phyloP scores from a whole-genome alignment of 2,888 invertebrate genomes.

The Scaptomyza caliginosa region DNA sequence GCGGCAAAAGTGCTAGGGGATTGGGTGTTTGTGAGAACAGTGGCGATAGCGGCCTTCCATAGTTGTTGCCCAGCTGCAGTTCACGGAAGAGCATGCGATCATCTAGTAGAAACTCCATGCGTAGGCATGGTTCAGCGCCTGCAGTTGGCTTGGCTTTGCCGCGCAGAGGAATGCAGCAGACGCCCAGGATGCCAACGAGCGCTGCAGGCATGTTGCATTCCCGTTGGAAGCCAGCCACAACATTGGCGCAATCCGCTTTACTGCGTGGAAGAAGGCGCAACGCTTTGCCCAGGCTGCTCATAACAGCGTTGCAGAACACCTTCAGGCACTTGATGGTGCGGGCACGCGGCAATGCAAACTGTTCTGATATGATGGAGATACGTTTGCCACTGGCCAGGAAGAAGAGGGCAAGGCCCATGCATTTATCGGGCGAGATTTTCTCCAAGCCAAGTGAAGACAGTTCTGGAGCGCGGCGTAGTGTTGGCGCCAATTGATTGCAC shows the following conservation, averaged over 20 bases:
- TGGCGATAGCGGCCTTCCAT: constrained; percentile 49
- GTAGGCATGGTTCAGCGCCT: constrained; percentile 37
- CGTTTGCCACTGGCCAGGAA: constrained; percentile 80
- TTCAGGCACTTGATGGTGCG: constrained; percentile 78
- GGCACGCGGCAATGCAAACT: constrained; percentile 74
- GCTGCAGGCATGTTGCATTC: constrained; percentile 80
- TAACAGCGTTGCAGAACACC: constrained; percentile 77
- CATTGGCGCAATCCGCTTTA: constrained; percentile 66
- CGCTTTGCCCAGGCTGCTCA: constrained; percentile 66
- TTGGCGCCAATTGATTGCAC: constrained; percentile 65
- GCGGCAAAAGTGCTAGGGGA: constrained; percentile 56
- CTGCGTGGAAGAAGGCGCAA: constrained; percentile 73
- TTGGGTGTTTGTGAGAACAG: constrained; percentile 71
- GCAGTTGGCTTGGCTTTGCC: constrained; percentile 31
- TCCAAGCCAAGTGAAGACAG: constrained; percentile 3
- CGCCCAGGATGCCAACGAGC: constrained; percentile 79
- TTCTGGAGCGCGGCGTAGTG: constrained; percentile 35
- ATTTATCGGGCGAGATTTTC: constrained; percentile 71
- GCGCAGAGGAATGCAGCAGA: constrained; percentile 72
- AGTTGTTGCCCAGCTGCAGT: constrained; percentile 64
- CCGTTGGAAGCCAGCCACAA: constrained; percentile 72
- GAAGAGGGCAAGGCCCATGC: constrained; percentile 79
- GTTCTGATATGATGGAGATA: constrained; percentile 72
- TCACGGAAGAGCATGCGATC: constrained; percentile 81
- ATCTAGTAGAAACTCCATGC: constrained; percentile 81